phyloP scores from a whole-genome alignment of 2,113 vertebrate species.

The Coregonus clupeaformis region DNA sequence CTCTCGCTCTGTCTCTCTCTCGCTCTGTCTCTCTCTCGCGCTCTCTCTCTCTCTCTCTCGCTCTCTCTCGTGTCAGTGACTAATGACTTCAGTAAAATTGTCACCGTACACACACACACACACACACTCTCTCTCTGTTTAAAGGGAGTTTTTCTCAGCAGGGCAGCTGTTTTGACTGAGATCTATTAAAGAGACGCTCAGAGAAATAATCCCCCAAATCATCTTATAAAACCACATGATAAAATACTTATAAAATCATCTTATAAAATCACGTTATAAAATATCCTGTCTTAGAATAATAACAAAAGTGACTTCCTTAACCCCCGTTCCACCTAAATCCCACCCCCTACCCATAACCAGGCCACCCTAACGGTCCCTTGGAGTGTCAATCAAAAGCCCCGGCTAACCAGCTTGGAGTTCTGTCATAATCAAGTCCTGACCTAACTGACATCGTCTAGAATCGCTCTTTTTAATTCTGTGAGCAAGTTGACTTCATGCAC shows the following conservation, averaged over 20 bases:
- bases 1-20: background rate
- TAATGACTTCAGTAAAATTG: background rate
- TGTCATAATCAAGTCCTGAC: background rate
- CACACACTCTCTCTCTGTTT: background rate
- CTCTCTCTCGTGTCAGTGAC: background rate
- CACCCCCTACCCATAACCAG: background rate
- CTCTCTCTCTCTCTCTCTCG: background rate
- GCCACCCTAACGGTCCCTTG: background rate
- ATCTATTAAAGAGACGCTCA: conserved; percentile 15
- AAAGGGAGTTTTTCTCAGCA: conserved; percentile 22
- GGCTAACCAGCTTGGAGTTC: background rate
- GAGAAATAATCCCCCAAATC: background rate
- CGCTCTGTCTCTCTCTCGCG: background rate
- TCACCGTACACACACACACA: conserved; percentile 5
- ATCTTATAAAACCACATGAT: background rate
- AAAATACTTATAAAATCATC: background rate
- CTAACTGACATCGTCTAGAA: background rate
- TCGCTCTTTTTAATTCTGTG: too few relatives aligned
- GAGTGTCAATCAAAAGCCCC: background rate
- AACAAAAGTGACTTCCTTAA: background rate
- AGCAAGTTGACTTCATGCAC: too few relatives aligned
- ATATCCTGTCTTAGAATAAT: background rate
- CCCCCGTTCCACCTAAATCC: background rate
- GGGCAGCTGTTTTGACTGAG: conserved; percentile 9
- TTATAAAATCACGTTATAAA: background rate